These are phyloP conservation scores for Phthorimaea operculella DNA, from an alignment of 1,140 invertebrate species.

Conservation along the genomic window DNA sequence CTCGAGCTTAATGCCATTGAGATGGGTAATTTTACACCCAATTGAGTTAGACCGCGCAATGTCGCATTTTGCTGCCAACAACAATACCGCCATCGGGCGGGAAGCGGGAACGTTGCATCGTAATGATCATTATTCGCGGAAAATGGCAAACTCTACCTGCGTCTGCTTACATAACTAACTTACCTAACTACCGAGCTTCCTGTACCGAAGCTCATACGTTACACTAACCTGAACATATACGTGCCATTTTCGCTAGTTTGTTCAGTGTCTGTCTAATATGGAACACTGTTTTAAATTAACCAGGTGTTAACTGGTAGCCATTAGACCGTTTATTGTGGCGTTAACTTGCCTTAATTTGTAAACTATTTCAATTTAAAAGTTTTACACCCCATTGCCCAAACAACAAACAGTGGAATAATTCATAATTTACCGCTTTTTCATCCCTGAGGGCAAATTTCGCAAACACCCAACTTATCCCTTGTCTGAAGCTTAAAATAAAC, in stretches of 20 bases:
- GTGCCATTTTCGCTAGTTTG: not conserved
- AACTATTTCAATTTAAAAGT: conserved; percentile 1
- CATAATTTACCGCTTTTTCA: not conserved
- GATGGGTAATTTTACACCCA: conserved; percentile 20
- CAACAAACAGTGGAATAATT: not conserved
- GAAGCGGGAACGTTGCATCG: not conserved
- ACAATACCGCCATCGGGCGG: not conserved
- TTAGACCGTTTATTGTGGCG: too few species aligned
- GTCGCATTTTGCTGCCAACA: conserved; percentile 5
- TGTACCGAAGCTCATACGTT: too few species aligned
- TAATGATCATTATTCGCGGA: conserved; percentile 2
- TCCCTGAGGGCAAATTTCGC: not conserved
- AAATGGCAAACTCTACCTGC: not conserved
- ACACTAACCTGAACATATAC: too few species aligned
- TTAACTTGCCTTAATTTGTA: not conserved
- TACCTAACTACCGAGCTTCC: too few species aligned
- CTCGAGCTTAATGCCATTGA: conserved; percentile 12
- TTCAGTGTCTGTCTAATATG: not conserved
- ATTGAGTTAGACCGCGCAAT: conserved; percentile 9
- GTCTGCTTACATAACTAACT: not conserved
- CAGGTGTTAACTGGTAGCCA: not conserved
- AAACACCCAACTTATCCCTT: conserved; percentile 3
- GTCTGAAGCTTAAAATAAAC: conserved; percentile 4
- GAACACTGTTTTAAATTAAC: not conserved
- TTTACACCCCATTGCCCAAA: not conserved